Percentiles rank a stretch among this genome's conserved stretches.
Conservation (phyloP, 2,113 vertebrate species). For the Sphaerodactylus townsendi region DNA sequence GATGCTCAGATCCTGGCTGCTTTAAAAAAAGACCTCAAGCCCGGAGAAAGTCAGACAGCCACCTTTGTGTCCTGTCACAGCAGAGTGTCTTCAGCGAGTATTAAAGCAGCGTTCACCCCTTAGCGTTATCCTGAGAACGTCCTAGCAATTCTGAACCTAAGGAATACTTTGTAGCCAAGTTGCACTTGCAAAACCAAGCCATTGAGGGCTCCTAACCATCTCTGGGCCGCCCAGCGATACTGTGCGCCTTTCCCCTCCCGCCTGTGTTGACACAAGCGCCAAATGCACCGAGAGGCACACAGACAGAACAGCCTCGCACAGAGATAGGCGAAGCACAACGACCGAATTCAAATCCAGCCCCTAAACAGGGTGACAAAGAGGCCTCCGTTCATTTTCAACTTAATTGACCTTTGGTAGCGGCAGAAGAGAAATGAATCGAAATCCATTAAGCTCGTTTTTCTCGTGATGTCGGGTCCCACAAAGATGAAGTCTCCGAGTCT, state of each 20-base stretch:
- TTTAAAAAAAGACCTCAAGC: slow-evolving; percentile 12
- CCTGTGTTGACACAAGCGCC: background rate
- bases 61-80: slow-evolving; percentile 16
- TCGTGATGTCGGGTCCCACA: background rate
- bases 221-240: accelerated
- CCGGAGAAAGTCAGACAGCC: slow-evolving; percentile 44
- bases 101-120: background rate
- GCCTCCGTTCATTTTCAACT: background rate
- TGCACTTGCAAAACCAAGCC: accelerated
- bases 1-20: slow-evolving; percentile 14
- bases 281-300: background rate
- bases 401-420: background rate
- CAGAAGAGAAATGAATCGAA: background rate
- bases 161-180: background rate
- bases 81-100: slow-evolving; percentile 33
- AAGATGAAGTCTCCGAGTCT: background rate
- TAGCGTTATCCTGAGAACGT: background rate
- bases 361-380: background rate
- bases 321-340: background rate
- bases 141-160: slow-evolving; percentile 16
- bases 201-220: accelerated
- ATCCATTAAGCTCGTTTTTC: background rate
- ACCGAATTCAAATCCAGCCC: background rate
- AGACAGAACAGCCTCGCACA: background rate
- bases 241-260: background rate